Evolutionary conservation across 92 coral and sea anemone species (phyloP).

Genomic region (Parazoanthus darwini): DNA sequence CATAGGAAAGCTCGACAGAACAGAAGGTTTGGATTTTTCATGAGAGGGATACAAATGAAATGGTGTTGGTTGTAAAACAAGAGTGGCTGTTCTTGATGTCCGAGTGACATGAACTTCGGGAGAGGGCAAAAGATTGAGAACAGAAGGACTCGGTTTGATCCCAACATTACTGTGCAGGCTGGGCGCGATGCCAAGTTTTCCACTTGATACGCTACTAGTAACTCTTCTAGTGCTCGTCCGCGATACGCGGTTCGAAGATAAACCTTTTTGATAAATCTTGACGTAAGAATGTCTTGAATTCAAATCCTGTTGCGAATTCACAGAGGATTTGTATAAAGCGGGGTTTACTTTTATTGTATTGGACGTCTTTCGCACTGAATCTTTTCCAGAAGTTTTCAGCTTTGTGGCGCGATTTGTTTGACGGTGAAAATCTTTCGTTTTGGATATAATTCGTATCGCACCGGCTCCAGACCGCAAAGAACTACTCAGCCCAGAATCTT

Average conservation of each 20-base stretch:
- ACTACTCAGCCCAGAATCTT: constrained; percentile 7
- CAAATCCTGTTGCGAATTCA: constrained; percentile 35
- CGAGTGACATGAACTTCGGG: constrained; percentile 37
- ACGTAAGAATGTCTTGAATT: constrained; percentile 11
- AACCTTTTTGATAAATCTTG: constrained; percentile 12
- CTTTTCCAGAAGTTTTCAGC: constrained; percentile 22
- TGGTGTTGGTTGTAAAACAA: constrained; percentile 37
- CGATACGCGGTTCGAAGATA: constrained; percentile 7
- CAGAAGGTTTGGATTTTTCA: constrained; percentile 34
- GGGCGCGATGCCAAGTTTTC: neutral
- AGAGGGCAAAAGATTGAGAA: constrained; percentile 31
- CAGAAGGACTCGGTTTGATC: constrained; percentile 31
- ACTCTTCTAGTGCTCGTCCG: constrained; percentile 5
- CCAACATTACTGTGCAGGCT: neutral
- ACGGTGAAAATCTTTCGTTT: constrained; percentile 10
- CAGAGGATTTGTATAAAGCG: constrained; percentile 17
- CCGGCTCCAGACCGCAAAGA: constrained; percentile 33
- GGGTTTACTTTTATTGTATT: constrained; percentile 15
- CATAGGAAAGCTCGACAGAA: constrained; percentile 26
- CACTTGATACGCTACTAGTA: constrained; percentile 12
- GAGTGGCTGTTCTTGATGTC: constrained; percentile 31
- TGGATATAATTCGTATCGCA: constrained; percentile 16
- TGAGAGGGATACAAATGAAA: constrained; percentile 25
- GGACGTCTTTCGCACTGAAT: constrained; percentile 19
- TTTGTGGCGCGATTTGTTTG: constrained; percentile 32